Evolutionary conservation across 2,888 invertebrate genomes (phyloP).

Genomic region (Epirrhoe alternata): DNA sequence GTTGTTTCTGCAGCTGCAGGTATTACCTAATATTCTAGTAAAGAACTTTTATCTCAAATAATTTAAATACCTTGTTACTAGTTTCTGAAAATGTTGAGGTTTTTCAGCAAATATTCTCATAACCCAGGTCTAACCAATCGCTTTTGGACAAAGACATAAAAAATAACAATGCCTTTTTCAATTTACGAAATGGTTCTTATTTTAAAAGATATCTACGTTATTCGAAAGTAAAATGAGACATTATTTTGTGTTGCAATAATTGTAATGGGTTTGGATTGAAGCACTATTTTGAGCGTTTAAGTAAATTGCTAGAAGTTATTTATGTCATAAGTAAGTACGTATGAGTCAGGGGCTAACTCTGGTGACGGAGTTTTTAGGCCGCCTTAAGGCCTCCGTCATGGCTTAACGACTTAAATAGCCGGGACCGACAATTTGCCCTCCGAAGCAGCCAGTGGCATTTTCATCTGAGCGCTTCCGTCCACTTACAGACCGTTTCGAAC

Average conservation of each 20-base stretch:
- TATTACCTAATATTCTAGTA: too few species aligned
- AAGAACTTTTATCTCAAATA: neutral
- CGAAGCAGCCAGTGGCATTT: too few species aligned
- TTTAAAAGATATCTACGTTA: constrained; percentile 6
- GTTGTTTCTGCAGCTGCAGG: too few species aligned
- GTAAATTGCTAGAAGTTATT: constrained; percentile 15
- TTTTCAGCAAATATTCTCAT: constrained; percentile 16
- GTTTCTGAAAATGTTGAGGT: constrained; percentile 22
- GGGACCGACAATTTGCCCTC: too few species aligned
- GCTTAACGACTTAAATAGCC: too few species aligned
- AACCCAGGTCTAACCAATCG: constrained; percentile 11
- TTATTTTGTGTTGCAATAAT: constrained; percentile 12
- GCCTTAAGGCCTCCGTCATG: too few species aligned
- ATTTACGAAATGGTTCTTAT: constrained; percentile 25
- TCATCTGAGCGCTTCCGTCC: too few species aligned
- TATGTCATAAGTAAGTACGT: constrained; percentile 15
- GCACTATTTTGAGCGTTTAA: constrained; percentile 5
- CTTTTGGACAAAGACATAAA: constrained; percentile 23
- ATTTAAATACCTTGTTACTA: neutral
- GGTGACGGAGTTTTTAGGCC: neutral
- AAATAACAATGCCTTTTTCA: constrained; percentile 23
- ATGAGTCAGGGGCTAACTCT: neutral
- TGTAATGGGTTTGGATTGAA: neutral
- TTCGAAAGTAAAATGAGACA: constrained; percentile 10
- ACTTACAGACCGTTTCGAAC: too few species aligned